phyloP scores from a whole-genome alignment of 2,797 vertebrate species.

The Danionella dracula region DNA sequence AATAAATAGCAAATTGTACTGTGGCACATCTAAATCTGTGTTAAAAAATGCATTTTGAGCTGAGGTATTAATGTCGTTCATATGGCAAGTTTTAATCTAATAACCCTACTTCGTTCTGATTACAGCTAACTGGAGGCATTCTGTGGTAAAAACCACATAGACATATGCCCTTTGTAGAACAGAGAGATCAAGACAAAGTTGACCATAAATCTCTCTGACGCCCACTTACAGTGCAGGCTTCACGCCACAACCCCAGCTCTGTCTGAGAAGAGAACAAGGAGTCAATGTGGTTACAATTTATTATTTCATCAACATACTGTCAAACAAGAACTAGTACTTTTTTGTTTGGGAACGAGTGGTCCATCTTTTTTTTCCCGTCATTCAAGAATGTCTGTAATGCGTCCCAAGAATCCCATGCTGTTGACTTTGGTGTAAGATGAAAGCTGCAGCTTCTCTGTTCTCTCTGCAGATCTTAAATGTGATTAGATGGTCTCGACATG shows the following conservation, averaged over 20 bases:
- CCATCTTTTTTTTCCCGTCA: slow-evolving; percentile 51
- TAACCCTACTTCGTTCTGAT: slow-evolving; percentile 17
- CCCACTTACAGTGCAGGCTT: slow-evolving; percentile 30
- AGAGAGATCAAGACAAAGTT: slow-evolving; percentile 11
- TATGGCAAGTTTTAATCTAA: slow-evolving; percentile 44
- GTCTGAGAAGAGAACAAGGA: slow-evolving; percentile 24
- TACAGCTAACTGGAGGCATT: slow-evolving; percentile 25
- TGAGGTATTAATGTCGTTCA: slow-evolving; percentile 59
- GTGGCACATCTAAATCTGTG: too few species aligned
- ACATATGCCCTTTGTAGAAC: slow-evolving; percentile 17
- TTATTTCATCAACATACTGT: slow-evolving; percentile 45
- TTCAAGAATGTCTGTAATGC: slow-evolving; percentile 76
- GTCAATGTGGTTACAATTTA: slow-evolving; percentile 48
- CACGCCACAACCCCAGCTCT: slow-evolving; percentile 10
- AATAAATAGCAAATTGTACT: too few species aligned
- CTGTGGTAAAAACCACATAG: slow-evolving; percentile 34
- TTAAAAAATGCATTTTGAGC: slow-evolving; percentile 63
- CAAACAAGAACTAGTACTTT: slow-evolving; percentile 39
- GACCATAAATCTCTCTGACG: slow-evolving; percentile 40
- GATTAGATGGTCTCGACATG: slow-evolving; percentile 68
- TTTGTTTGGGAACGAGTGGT: slow-evolving; percentile 52
- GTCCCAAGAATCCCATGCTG: slow-evolving; percentile 67
- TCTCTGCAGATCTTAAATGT: slow-evolving; percentile 66
- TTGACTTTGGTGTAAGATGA: slow-evolving; percentile 78
- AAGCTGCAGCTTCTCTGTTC: slow-evolving; percentile 67